Evolutionary conservation across 1,140 invertebrate genomes (phyloP).

Genomic region (Microplitis mediator): DNA sequence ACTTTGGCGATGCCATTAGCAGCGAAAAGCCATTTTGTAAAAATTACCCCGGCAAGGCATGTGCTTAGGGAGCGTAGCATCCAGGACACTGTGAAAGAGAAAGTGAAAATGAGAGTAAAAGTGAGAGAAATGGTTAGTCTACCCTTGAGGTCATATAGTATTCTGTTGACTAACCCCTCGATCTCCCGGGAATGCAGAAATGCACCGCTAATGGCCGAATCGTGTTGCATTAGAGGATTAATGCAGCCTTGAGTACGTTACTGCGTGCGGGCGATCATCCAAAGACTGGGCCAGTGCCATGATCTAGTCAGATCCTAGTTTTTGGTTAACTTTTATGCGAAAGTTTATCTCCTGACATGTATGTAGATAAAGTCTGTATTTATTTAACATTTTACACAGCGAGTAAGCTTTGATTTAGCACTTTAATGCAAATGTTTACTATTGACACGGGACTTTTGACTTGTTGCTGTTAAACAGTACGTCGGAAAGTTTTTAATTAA

Average conservation of each 20-base stretch:
- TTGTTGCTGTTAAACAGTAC: too few species aligned
- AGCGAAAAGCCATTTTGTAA: constrained; percentile 43
- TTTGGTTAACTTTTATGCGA: too few species aligned
- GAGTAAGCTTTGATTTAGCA: too few species aligned
- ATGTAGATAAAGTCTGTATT: too few species aligned
- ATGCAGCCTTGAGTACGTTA: constrained; percentile 38
- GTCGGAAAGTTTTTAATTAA: too few species aligned
- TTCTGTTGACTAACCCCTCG: constrained; percentile 1
- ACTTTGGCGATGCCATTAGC: constrained; percentile 17
- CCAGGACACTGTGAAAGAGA: background rate
- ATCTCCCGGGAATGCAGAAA: constrained; percentile 42
- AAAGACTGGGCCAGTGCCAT: background rate
- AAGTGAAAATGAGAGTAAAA: background rate
- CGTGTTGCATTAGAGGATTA: constrained; percentile 55
- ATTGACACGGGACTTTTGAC: too few species aligned
- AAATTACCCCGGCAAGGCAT: constrained; percentile 42
- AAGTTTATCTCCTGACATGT: too few species aligned
- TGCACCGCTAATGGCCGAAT: constrained; percentile 54
- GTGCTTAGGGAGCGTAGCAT: background rate
- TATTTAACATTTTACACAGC: background rate
- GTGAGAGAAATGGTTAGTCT: background rate
- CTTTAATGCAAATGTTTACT: too few species aligned
- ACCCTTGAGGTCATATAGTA: background rate
- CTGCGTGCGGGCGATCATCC: constrained; percentile 11
- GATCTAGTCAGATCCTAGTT: too few species aligned